Percentiles rank a stretch among this genome's conserved stretches.
phyloP scores from a whole-genome alignment of 2,113 vertebrate genomes.

The Xiphophorus maculatus region DNA sequence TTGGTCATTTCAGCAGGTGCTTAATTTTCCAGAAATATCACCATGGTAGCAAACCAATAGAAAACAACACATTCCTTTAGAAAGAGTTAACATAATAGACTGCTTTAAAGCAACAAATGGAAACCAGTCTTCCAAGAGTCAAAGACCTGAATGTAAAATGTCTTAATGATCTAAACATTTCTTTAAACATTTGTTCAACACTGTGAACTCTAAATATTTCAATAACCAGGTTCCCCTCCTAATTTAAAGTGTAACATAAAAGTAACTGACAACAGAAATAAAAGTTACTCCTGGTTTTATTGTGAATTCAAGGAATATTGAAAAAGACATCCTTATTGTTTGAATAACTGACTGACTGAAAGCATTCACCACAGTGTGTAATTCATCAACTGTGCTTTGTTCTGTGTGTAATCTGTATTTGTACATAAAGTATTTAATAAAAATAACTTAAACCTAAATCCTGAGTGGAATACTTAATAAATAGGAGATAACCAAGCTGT shows the following conservation, averaged over 20 bases:
- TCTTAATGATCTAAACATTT: slow-evolving; percentile 10
- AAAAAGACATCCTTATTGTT: slow-evolving; percentile 84
- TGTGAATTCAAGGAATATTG: slow-evolving; percentile 92
- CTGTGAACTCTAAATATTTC: slow-evolving; percentile 29
- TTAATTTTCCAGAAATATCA: slow-evolving; percentile 15
- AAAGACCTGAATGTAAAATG: slow-evolving; percentile 26
- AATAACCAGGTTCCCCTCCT: slow-evolving; percentile 73
- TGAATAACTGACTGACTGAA: slow-evolving; percentile 72
- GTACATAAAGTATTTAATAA: slow-evolving; percentile 92
- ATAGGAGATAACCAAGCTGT: slow-evolving; percentile 84
- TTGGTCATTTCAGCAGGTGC: slow-evolving; percentile 7
- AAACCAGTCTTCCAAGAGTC: slow-evolving; percentile 32
- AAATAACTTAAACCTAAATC: slow-evolving; percentile 93
- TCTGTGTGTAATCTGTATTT: slow-evolving; percentile 99
- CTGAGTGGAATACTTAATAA: slow-evolving; percentile 97
- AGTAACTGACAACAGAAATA: slow-evolving; percentile 80
- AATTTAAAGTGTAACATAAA: slow-evolving; percentile 79
- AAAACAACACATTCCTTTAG: slow-evolving; percentile 12
- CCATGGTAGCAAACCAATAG: neutral
- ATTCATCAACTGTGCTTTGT: slow-evolving; percentile 92
- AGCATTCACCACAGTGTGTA: slow-evolving; percentile 87
- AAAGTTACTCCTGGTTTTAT: slow-evolving; percentile 84
- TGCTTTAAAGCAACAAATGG: slow-evolving; percentile 50
- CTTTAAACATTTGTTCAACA: slow-evolving; percentile 28
- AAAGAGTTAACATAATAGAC: slow-evolving; percentile 17